Percentiles rank a stretch among this genome's conserved stretches.
Evolutionary conservation across 2,113 vertebrate genomes (phyloP).

Genomic region (Archocentrus centrarchus): DNA sequence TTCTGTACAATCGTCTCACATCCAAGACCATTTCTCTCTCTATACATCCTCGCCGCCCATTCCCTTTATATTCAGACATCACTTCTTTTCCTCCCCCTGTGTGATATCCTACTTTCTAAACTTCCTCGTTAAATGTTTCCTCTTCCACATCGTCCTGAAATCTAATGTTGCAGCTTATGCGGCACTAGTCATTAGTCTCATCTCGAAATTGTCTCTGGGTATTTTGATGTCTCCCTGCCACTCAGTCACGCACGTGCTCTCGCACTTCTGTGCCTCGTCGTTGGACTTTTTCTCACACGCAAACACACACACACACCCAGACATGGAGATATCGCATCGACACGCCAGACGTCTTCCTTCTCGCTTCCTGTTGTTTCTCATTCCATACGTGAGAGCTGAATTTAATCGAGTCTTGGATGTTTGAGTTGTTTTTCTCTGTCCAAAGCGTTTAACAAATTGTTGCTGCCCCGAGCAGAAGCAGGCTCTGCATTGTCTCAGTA

Average conservation of each 20-base stretch:
- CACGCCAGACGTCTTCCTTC: slow-evolving; percentile 19
- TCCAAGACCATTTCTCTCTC: slow-evolving; percentile 6
- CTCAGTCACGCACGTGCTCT: not conserved
- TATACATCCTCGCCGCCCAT: slow-evolving; percentile 43
- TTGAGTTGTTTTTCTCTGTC: slow-evolving; percentile 74
- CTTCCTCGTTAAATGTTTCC: slow-evolving; percentile 42
- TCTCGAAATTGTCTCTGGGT: slow-evolving; percentile 31
- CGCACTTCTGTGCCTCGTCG: not conserved
- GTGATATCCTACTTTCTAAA: slow-evolving; percentile 40
- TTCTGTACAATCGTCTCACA: slow-evolving; percentile 74
- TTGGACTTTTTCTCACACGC: not conserved
- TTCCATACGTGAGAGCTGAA: slow-evolving; percentile 63
- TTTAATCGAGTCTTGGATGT: slow-evolving; percentile 74
- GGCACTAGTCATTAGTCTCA: slow-evolving; percentile 25
- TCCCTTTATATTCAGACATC: slow-evolving; percentile 33
- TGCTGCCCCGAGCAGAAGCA: slow-evolving; percentile 72
- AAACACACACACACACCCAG: slow-evolving; percentile 4
- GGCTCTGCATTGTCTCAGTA: slow-evolving; percentile 71
- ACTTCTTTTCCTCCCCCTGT: slow-evolving; percentile 10
- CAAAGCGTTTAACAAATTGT: slow-evolving; percentile 76
- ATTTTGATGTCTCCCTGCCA: not conserved
- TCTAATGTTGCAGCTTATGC: slow-evolving; percentile 32
- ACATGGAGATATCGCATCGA: not conserved
- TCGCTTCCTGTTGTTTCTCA: slow-evolving; percentile 55
- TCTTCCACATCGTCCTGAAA: slow-evolving; percentile 52